These are phyloP conservation scores for Tupaia chinensis DNA, from an alignment of 2,113 vertebrate genomes.

Conservation along the genomic window DNA sequence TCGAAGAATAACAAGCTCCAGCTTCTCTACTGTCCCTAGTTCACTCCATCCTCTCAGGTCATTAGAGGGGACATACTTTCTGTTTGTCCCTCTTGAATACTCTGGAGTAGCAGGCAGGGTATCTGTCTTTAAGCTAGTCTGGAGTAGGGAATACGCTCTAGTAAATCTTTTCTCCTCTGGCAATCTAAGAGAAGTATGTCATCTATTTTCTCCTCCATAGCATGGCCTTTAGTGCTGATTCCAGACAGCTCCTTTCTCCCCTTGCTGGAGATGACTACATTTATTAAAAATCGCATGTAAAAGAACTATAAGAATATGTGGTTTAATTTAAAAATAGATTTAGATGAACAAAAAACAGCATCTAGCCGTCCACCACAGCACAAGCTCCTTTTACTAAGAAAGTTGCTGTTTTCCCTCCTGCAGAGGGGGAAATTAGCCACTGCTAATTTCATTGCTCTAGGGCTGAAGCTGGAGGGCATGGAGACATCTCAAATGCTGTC, in stretches of 20 bases:
- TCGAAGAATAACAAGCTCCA: neutral
- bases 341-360: neutral
- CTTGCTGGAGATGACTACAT: neutral
- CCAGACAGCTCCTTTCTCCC: neutral
- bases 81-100: neutral
- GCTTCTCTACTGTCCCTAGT: neutral
- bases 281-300: slow-evolving; percentile 23
- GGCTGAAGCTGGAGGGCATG: neutral
- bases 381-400: neutral
- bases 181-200: neutral
- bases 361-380: neutral
- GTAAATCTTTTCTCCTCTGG: neutral
- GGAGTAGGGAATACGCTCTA: neutral
- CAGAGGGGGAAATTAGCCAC: neutral
- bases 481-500: neutral
- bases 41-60: neutral
- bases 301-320: neutral
- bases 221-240: neutral
- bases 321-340: slow-evolving; percentile 6
- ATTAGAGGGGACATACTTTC: neutral
- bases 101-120: neutral
- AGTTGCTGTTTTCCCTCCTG: neutral
- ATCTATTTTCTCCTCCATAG: neutral
- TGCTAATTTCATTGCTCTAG: neutral
- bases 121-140: neutral